Evolutionary conservation across 1,140 invertebrate species (phyloP), one percentile per base, ranked within the genome.

Genomic region (Hesperophylax magnus): DNA sequence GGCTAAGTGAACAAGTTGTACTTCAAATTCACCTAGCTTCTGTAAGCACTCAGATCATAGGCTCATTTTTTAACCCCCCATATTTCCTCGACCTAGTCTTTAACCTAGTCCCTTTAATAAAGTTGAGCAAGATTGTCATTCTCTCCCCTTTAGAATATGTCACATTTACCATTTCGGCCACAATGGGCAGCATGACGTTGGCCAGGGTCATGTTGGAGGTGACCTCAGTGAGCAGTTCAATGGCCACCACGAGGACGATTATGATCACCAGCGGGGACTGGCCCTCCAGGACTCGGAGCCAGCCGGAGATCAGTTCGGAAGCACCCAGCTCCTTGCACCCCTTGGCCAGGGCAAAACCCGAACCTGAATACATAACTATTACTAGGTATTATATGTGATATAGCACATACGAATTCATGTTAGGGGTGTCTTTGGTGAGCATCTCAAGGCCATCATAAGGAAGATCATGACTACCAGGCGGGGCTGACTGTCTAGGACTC

Each of bases 331-430:
- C 87, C 80, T 93, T 92, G 79, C 93, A 93, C 22, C 92, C 96
- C 60, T 93, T 91, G 2, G 96, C 95, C 52, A 97, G 88, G 0
- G 96, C 95, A 85, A 97, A 96, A 4, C 96, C 96, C 77, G 94
- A 95, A 22, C 95, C 86, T 87, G 39, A 27, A 82, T 4, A 74
- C 63, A 65, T 24, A 65, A 24, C n/a, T 27, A 27, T 27, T 2
- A 27, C n/a, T n/a, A 5, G 2, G 27, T 27, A 27, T 27, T 27
- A 27, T 27, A 27, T 27, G 27, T 27, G 27, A 27, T 27, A 27
- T 27, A 27, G 5, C 27, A 27, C 27, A 27, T 27, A 27, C 27
- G 5, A 27, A 27, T 27, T 92, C 1, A 93, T 90, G 82, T 94
- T 94, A 4, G 92, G 91, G n/a, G n/a, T n/a, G n/a, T n/a, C n/a